phyloP scores from a whole-genome alignment of 2,797 vertebrate species.

The Mergus octosetaceus region DNA sequence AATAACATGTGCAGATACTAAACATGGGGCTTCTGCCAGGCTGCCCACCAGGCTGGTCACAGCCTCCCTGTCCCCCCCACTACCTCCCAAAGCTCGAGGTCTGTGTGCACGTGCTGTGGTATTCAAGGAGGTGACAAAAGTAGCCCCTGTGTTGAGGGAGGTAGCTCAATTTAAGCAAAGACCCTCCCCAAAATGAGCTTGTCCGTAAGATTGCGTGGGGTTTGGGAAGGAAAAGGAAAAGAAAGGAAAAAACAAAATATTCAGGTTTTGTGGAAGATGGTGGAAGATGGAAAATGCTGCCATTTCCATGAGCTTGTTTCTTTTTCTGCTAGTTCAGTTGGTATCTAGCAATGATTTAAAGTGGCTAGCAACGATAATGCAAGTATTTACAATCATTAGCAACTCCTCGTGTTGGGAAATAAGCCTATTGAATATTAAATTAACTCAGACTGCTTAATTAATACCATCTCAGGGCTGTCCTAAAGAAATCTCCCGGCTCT shows the following conservation, averaged over 20 bases:
- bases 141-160: accelerated
- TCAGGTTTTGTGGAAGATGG: background rate
- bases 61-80: background rate
- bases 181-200: background rate
- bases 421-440: conserved; percentile 55
- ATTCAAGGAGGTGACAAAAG: background rate
- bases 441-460: conserved; percentile 52
- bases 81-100: accelerated
- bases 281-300: background rate
- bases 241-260: background rate
- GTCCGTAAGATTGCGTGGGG: background rate
- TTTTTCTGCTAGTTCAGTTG: conserved; percentile 29
- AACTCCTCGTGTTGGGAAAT: conserved; percentile 33
- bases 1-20: background rate
- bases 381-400: conserved; percentile 55
- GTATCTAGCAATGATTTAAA: conserved; percentile 40
- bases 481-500: background rate
- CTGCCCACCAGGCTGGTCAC: background rate
- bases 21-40: background rate
- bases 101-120: background rate
- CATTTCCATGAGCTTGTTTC: background rate
- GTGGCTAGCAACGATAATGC: conserved; percentile 10
- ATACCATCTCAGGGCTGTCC: background rate
- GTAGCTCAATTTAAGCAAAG: background rate
- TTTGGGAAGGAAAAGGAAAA: background rate